Conservation (phyloP, 53 echinoderm and acorn worm species). For the Actinopyga echinites region DNA sequence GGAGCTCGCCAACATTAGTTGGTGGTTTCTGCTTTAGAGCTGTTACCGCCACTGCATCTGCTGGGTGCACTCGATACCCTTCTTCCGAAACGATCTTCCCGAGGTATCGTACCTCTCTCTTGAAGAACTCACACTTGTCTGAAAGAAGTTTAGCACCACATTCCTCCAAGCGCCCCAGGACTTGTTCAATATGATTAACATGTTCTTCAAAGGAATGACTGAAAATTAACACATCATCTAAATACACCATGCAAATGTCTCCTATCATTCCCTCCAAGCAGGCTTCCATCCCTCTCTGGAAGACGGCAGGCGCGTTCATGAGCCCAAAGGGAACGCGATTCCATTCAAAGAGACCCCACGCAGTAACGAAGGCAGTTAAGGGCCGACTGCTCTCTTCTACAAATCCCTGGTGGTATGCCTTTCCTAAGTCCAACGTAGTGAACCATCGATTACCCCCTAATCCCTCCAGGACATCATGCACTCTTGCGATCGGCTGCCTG, state of each 20-base stretch:
- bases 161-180: background rate
- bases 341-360: slow-evolving; percentile 60
- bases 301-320: background rate
- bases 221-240: slow-evolving; percentile 28
- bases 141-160: slow-evolving; percentile 39
- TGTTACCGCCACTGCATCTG: slow-evolving; percentile 48
- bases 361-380: slow-evolving; percentile 65
- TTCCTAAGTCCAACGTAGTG: slow-evolving; percentile 61
- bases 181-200: slow-evolving; percentile 5
- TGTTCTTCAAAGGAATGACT: slow-evolving; percentile 39
- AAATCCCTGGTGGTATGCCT: slow-evolving; percentile 73
- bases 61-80: slow-evolving; percentile 44
- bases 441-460: slow-evolving; percentile 60
- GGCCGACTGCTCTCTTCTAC: slow-evolving; percentile 45
- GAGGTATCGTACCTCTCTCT: slow-evolving; percentile 56
- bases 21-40: slow-evolving; percentile 36
- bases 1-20: slow-evolving; percentile 50
- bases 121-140: slow-evolving; percentile 49
- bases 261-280: slow-evolving; percentile 16
- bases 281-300: slow-evolving; percentile 34
- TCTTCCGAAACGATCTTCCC: slow-evolving; percentile 48
- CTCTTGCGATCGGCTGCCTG: slow-evolving; percentile 60
- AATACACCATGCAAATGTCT: slow-evolving; percentile 28
- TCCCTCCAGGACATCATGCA: slow-evolving; percentile 60
- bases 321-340: slow-evolving; percentile 62